Evolutionary conservation across 2,797 vertebrate genomes (phyloP), one percentile per base, ranked within the genome.

Genomic region (Onychomys arenicola): DNA sequence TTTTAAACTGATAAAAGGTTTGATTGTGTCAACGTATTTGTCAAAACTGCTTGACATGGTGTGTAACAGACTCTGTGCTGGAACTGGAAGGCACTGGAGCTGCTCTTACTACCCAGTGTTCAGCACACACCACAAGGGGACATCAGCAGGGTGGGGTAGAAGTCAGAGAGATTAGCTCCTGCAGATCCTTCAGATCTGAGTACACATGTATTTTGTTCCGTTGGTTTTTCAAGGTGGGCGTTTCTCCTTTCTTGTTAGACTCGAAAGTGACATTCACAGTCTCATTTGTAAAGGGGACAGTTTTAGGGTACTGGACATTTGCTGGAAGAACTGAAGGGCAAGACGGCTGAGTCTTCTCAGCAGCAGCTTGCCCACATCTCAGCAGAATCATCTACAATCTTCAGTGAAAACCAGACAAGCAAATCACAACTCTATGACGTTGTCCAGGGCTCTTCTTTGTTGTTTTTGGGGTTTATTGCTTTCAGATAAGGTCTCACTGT

Each of bases 1-100:
- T 97, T 97, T 98, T 97, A 98, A 98, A 98, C 98, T 98, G 98
- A 99, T 99, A 98, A 98, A 98, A 98, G 98, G 97, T 98, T 99
- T 98, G 98, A 98, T 98, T 97, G 98, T 97, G 98, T 98, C 55
- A 0, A 97, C 97, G 96, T 98, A 98, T 98, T 99, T 98, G 98
- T 99, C 98, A 98, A 98, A 98, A 98, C 97, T 69, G 96, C 98
- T 98, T 98, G 97, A 97, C 96, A 97, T 80, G 46, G 75, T 10
- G 3, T 92, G 93, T 97, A 98, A 98, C 97, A 97, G 98, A 97
- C 97, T 98, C 90, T 73, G 97, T 96, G 89, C 96, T 92, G 46
- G 92, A 97, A 97, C 94, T 55, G 27, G 96, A 87, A 80, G 96
- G 96, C 91, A 95, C 95, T 90, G 55, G 84, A 97, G 65, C 80